These are phyloP conservation scores for Tryphoninae sp. DNA, from an alignment of 2,888 invertebrate species.

Conservation along the genomic window DNA sequence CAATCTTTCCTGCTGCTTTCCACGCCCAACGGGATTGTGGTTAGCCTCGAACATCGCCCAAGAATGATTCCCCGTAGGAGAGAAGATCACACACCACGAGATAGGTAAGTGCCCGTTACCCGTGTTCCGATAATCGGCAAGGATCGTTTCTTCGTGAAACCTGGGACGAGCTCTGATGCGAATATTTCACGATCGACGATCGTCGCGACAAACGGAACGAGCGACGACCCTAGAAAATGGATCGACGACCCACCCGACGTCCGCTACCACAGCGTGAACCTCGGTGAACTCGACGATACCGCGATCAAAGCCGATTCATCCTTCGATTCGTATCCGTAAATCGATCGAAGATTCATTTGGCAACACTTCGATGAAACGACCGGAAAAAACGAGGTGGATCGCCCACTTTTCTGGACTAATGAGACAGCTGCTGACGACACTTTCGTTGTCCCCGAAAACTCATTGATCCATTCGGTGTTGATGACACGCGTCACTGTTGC, in stretches of 20 bases:
- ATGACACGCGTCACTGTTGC: not conserved
- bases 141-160: not conserved
- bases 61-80: not conserved
- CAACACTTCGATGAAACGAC: not conserved
- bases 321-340: not conserved
- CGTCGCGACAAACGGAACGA: not conserved
- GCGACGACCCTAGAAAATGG: not conserved
- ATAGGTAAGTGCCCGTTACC: too few species aligned
- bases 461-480: not conserved
- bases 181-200: not conserved
- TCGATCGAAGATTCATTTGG: slow-evolving; percentile 1
- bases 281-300: not conserved
- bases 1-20: slow-evolving; percentile 73
- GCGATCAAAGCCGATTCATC: not conserved
- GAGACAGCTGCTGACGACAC: not conserved
- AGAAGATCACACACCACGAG: not conserved
- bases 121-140: too few species aligned
- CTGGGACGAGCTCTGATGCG: not conserved
- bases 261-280: slow-evolving; percentile 3
- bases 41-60: slow-evolving; percentile 60
- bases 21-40: slow-evolving; percentile 69
- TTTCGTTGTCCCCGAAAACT: slow-evolving; percentile 10
- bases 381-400: not conserved
- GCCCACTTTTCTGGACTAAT: not conserved
- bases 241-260: not conserved